Base-by-base conservation (phyloP, 2,113 vertebrate species). In the Anolis carolinensis region DNA sequence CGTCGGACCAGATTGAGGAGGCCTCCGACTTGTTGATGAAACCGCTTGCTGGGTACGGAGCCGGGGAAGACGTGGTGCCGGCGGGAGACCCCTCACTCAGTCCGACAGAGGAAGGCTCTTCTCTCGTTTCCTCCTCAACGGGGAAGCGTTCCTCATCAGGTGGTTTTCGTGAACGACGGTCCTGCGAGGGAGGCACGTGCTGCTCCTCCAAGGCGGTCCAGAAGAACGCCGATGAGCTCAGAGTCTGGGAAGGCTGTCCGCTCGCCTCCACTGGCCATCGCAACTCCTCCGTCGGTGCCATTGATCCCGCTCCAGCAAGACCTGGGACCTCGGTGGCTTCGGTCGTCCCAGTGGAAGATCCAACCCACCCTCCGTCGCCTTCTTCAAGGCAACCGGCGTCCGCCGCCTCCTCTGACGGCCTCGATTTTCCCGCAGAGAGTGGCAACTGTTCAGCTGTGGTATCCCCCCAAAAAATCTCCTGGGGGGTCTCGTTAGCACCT, bases 151-250 rank as follows among this genome's bases (percentile, higher is more conserved):
- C 3, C 87, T 87, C 89, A 84, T 55, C 82, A 27, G 74, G 34
- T 44, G 0, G 83, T 0, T 0, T 9, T 0, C 5, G 4, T 6
- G 0, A 23, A 0, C 0, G 77, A 32, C 0, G 1, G n/a, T 70
- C 23, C 77, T 59, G 1, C 0, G 0, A 0, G 52, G 34, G 2
- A 34, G 21, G 23, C 50, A 34, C 0, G 11, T 36, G 68, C 59
- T 80, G 72, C 68, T 89, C 90, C 52, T 95, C 95, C 50, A 92
- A 25, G 63, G 93, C 92, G 0, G 65, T 88, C 91, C 94, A 93
- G 91, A 94, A 95, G 13, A 34, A 68, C 74, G 84, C 81, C 0
- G 1, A 16, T 23, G 79, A 93, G 36, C 23, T 55, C 27, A 7
- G 77, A 65, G 0, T 48, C 34, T 20, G 16, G 68, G 39, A 87